Percentiles rank a stretch among this genome's conserved stretches.
phyloP scores from a whole-genome alignment of 2,888 invertebrate species.

The Sphaeridia pumilis region DNA sequence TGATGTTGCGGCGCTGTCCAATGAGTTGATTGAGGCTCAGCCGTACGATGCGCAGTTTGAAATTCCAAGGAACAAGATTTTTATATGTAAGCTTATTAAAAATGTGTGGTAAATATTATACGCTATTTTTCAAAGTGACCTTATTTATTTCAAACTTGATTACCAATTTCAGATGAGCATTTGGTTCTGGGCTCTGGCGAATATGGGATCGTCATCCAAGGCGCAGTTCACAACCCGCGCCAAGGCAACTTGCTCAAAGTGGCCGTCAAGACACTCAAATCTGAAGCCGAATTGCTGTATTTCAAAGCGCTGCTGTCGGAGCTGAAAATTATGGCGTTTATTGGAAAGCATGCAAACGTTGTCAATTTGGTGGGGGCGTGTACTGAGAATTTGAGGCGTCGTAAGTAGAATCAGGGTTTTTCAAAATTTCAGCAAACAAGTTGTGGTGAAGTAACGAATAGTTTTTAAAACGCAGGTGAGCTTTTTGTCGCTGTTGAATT shows the following conservation, averaged over 20 bases:
- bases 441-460: too few species aligned
- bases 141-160: background rate
- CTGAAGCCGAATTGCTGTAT: background rate
- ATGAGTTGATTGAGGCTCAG: background rate
- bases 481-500: background rate
- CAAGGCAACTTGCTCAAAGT: constrained; percentile 1
- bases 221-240: background rate
- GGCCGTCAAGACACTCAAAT: background rate
- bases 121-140: background rate
- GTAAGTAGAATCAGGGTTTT: background rate
- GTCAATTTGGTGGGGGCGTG: background rate
- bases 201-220: background rate
- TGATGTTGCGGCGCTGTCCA: background rate
- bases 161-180: background rate
- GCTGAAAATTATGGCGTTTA: background rate
- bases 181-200: background rate
- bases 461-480: background rate
- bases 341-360: background rate
- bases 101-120: background rate
- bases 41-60: background rate
- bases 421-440: background rate
- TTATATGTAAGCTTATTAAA: background rate
- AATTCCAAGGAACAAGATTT: background rate
- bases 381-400: background rate
- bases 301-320: background rate